Evolutionary conservation across 2,797 vertebrate genomes (phyloP).

Genomic region (Chrysocyon brachyurus): DNA sequence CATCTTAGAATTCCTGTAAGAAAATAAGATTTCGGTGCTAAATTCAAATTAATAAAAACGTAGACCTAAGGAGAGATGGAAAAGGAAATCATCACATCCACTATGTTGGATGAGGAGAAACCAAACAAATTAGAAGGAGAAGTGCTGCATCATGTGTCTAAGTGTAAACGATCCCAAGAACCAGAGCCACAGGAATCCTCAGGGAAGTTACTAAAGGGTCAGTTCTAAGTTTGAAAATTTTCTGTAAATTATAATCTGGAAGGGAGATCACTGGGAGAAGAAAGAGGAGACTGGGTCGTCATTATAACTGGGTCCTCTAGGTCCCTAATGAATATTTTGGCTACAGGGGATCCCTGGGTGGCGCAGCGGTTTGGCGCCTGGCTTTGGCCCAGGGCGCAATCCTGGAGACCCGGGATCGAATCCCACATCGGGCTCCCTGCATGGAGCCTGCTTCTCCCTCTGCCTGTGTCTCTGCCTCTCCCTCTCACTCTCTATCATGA

Average conservation of each 20-base stretch:
- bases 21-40: conserved; percentile 7
- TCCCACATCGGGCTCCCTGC: too few relatives aligned
- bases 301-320: background rate
- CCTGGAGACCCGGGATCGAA: too few relatives aligned
- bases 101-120: background rate
- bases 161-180: background rate
- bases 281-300: background rate
- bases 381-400: too few relatives aligned
- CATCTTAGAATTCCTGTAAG: conserved; percentile 57
- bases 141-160: background rate
- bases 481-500: too few relatives aligned
- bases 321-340: background rate
- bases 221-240: background rate
- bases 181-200: too few relatives aligned
- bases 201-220: background rate
- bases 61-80: background rate
- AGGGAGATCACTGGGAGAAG: background rate
- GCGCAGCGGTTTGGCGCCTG: too few relatives aligned
- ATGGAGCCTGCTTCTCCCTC: too few relatives aligned
- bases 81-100: background rate
- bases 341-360: background rate
- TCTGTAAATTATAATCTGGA: background rate
- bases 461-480: too few relatives aligned
- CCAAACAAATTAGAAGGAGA: background rate
- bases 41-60: conserved; percentile 4